Evolutionary conservation across 2,888 invertebrate genomes (phyloP).

Genomic region (Clepsis dumicolana): DNA sequence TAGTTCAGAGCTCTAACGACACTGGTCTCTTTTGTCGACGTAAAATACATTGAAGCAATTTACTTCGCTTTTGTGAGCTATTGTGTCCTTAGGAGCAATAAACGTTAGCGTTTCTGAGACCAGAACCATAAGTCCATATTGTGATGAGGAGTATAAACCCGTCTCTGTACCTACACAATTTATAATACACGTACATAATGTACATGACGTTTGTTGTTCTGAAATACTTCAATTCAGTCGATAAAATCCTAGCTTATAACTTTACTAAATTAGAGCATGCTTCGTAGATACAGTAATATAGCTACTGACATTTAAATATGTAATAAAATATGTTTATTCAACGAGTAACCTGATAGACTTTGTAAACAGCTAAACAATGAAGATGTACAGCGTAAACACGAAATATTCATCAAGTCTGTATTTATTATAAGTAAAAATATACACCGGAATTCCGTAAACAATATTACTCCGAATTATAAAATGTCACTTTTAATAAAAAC

Average conservation of each 20-base stretch:
- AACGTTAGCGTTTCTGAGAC: background rate
- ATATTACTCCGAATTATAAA: background rate
- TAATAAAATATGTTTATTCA: constrained; percentile 79
- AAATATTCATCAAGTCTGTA: constrained; percentile 22
- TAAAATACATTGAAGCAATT: background rate
- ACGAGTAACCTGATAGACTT: constrained; percentile 81
- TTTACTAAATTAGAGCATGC: constrained; percentile 69
- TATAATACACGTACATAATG: too few species aligned
- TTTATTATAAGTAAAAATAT: constrained; percentile 8
- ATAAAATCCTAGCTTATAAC: constrained; percentile 67
- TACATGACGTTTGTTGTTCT: constrained; percentile 49
- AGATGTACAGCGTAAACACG: constrained; percentile 63
- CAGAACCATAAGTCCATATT: background rate
- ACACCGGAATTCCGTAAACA: constrained; percentile 3
- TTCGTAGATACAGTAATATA: constrained; percentile 61
- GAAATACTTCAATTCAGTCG: constrained; percentile 75
- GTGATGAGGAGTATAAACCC: background rate
- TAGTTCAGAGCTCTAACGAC: background rate
- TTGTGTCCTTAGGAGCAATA: background rate
- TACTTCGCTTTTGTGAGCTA: constrained; percentile 3
- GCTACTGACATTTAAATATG: constrained; percentile 70
- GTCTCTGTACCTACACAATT: background rate
- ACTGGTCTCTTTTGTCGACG: background rate
- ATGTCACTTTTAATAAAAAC: constrained; percentile 23
- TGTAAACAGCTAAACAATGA: constrained; percentile 76